Base-by-base conservation (phyloP, 2,113 vertebrate species). In the Forbesichthys papilliferus region DNA sequence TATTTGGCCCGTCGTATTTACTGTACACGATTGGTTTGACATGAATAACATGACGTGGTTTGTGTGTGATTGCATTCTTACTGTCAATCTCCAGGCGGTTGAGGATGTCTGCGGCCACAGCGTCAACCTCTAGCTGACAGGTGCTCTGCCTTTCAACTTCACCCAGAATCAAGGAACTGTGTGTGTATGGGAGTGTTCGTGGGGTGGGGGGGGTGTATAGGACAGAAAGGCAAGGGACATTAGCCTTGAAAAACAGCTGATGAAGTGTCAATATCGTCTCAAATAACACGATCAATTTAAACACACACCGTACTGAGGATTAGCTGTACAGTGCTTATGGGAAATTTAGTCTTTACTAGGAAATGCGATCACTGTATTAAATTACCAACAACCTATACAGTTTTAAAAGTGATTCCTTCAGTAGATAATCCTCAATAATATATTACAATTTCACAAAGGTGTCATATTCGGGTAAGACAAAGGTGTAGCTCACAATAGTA, bases 41-140 rank as follows among this genome's bases (percentile, higher is more conserved):
- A 27, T 27, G 6, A 27, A 9, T 11, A 34, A 36, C 9, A 6
- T 27, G 56, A 33, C 0, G 56, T 36, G 12, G 5, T 36, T n/a
- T 12, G 7, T 4, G 18, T 33, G 62, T 10, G 52, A 2, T 20
- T 33, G 56, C 11, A 27, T 33, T 14, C 90, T 90, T 93, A 98
- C 98, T 95, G 92, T 99, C 96, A 64, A 98, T 93, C 72, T 99
- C 96, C 75, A 96, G 86, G 9, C 96, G 94, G 91, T 99, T 99
- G 78, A 99, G 92, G 86, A 99, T 86, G 79, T 99, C 98, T 66
- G 95, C 95, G 82, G 98, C 97, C 62, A 98, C 96, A 14, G 95
- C 98, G 75, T 99, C 98, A n/a, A 95, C 96, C 88, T 99, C 98
- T 87, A 99, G 91, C 90, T 99, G 97, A 90, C 98, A 99, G 20